These are phyloP conservation scores for Ranitomeya imitator DNA, from an alignment of 2,113 vertebrate genomes.

Conservation along the genomic window DNA sequence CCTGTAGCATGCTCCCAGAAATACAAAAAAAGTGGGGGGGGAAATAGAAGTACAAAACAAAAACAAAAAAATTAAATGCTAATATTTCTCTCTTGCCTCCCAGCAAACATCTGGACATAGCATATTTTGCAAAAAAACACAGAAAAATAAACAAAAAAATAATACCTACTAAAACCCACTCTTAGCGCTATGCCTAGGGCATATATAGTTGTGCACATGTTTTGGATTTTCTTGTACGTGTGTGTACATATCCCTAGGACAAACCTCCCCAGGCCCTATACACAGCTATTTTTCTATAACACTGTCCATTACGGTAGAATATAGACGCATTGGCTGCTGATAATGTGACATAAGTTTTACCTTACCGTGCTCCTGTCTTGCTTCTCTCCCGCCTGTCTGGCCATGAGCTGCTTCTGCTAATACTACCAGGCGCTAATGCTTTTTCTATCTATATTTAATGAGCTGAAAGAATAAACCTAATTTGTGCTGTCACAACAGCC, in stretches of 20 bases:
- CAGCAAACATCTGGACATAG: too few species aligned
- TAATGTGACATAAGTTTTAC: slow-evolving; percentile 6
- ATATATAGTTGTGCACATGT: neutral
- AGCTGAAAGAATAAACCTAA: slow-evolving; percentile 38
- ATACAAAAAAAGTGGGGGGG: too few species aligned
- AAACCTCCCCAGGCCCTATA: neutral
- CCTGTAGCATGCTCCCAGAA: too few species aligned
- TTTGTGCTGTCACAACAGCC: slow-evolving; percentile 4
- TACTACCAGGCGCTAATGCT: slow-evolving; percentile 4
- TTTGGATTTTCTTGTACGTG: neutral
- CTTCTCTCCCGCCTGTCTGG: neutral
- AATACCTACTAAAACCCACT: too few species aligned
- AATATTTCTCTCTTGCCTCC: too few species aligned
- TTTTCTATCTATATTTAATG: slow-evolving; percentile 47
- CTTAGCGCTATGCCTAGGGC: too few species aligned
- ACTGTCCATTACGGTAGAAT: neutral
- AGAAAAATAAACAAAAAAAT: too few species aligned
- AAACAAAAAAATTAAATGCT: too few species aligned
- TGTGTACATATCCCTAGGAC: neutral
- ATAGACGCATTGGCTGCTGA: neutral
- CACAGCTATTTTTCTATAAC: neutral
- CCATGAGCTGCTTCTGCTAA: neutral
- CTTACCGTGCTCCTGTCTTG: neutral
- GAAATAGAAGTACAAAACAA: too few species aligned
- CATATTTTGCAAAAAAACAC: too few species aligned